These are phyloP conservation scores for Microchrysa polita DNA, from an alignment of 2,888 invertebrate genomes.

Conservation along the genomic window DNA sequence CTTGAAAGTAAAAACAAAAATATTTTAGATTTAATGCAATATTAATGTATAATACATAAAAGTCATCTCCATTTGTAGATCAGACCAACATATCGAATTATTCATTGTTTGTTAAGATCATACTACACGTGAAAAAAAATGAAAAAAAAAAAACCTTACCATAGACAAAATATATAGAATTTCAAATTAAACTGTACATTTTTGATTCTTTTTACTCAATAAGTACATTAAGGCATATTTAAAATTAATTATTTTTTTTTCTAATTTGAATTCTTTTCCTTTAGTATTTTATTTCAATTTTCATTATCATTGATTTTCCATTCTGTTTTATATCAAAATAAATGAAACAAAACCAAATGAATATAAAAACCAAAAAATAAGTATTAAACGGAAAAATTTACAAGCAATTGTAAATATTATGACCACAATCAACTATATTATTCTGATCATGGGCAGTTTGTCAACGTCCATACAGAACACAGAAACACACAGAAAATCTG, in stretches of 20 bases:
- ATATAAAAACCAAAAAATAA: slow-evolving; percentile 41
- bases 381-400: slow-evolving; percentile 21
- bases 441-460: slow-evolving; percentile 64
- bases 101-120: no score
- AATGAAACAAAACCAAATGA: slow-evolving; percentile 49
- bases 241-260: background rate
- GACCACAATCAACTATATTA: slow-evolving; percentile 50
- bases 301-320: slow-evolving; percentile 28
- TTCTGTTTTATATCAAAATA: slow-evolving; percentile 44
- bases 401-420: slow-evolving; percentile 26
- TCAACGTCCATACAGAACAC: slow-evolving; percentile 57
- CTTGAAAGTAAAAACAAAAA: background rate
- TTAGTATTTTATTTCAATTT: slow-evolving; percentile 12
- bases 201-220: no score
- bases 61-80: no score
- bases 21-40: slow-evolving; percentile 13
- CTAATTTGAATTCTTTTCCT: background rate
- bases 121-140: no score
- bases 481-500: background rate
- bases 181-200: no score
- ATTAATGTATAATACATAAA: no score
- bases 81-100: no score
- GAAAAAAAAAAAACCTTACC: no score
- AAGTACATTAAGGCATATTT: background rate
- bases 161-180: no score